phyloP scores from a whole-genome alignment of 2,888 invertebrate genomes.

The Stenchaetothrips biformis region DNA sequence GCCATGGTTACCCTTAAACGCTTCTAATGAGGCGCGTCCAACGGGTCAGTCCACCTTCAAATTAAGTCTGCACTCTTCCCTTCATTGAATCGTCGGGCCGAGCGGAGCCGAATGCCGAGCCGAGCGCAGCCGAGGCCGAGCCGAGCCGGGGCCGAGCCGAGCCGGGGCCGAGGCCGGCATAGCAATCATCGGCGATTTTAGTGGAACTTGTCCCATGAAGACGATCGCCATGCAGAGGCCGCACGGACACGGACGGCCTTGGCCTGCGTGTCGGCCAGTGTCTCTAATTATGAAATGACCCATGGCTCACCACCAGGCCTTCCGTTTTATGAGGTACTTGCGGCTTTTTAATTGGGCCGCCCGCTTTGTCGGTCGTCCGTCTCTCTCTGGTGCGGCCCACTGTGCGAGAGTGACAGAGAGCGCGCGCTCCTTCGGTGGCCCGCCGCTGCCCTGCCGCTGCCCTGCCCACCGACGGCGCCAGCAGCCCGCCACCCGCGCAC shows the following conservation, averaged over 20 bases:
- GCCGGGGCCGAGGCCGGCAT: not conserved
- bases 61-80: not conserved
- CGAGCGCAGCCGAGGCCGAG: no score
- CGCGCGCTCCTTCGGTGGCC: slow-evolving; percentile 1
- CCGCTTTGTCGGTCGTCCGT: not conserved
- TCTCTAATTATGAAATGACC: slow-evolving; percentile 21
- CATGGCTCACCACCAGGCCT: not conserved
- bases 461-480: not conserved
- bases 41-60: not conserved
- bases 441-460: not conserved
- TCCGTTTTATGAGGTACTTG: slow-evolving; percentile 19
- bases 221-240: not conserved
- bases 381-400: not conserved
- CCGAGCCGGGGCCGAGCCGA: no score
- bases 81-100: no score
- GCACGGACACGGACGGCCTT: not conserved
- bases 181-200: not conserved
- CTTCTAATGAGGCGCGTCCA: no score
- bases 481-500: not conserved
- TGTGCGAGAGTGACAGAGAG: not conserved
- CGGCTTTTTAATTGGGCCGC: slow-evolving; percentile 13
- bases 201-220: no score
- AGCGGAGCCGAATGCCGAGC: no score
- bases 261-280: not conserved
- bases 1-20: no score